Percentiles rank a stretch among this genome's conserved stretches.
Conservation (phyloP, 2,797 vertebrate genomes). For the Onychomys leucogaster region DNA sequence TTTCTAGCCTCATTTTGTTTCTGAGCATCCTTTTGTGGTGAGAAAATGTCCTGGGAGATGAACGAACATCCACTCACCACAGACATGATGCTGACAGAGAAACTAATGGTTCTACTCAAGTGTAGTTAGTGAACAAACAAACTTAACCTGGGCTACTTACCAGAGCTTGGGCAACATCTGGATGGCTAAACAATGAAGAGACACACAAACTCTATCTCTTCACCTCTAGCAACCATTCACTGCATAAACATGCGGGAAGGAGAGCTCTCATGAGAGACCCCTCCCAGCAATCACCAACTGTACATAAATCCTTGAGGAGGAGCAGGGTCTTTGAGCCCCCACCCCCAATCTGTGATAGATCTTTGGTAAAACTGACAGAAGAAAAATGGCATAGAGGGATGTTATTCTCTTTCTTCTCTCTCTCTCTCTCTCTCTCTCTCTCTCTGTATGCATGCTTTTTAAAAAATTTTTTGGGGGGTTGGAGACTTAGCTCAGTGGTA, state of each 20-base stretch:
- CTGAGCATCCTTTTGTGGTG: neutral
- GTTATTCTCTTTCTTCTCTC: neutral
- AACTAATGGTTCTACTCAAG: neutral
- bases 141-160: neutral
- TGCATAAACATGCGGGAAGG: neutral
- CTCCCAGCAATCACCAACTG: neutral
- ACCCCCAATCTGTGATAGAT: neutral
- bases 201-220: neutral
- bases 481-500: too few relatives aligned
- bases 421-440: neutral
- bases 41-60: neutral
- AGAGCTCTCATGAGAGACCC: neutral
- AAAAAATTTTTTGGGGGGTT: neutral
- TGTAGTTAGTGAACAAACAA: neutral
- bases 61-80: neutral
- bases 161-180: neutral
- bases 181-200: neutral
- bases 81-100: neutral
- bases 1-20: neutral
- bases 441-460: too few relatives aligned
- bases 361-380: constrained; percentile 40
- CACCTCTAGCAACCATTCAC: neutral
- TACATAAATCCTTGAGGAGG: neutral
- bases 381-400: constrained; percentile 25
- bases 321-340: neutral